These are phyloP conservation scores for Rapana venosa DNA, from an alignment of 2,888 invertebrate species.

Conservation along the genomic window DNA sequence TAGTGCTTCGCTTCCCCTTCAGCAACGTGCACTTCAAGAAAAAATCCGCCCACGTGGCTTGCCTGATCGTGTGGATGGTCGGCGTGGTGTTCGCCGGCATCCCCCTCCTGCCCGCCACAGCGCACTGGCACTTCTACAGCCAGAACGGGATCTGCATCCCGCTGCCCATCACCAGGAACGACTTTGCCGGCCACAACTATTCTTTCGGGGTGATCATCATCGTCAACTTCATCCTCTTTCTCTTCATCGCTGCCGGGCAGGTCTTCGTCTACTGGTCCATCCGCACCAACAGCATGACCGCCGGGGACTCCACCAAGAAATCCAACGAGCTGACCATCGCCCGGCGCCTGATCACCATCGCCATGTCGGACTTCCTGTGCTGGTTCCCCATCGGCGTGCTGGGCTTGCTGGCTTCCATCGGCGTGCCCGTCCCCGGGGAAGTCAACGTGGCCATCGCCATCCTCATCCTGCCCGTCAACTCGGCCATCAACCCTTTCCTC, in stretches of 20 bases:
- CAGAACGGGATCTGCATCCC: slow-evolving; percentile 74
- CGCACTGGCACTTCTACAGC: slow-evolving; percentile 65
- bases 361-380: slow-evolving; percentile 28
- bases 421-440: slow-evolving; percentile 14
- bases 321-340: slow-evolving; percentile 31
- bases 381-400: slow-evolving; percentile 39
- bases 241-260: slow-evolving; percentile 72
- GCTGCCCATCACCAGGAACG: slow-evolving; percentile 73
- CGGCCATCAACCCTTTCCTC: slow-evolving; percentile 41
- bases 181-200: slow-evolving; percentile 76
- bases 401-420: slow-evolving; percentile 30
- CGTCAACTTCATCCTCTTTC: slow-evolving; percentile 71
- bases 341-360: slow-evolving; percentile 32
- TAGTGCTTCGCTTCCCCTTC: slow-evolving; percentile 82
- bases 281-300: slow-evolving; percentile 28
- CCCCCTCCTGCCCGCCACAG: slow-evolving; percentile 66
- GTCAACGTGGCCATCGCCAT: slow-evolving; percentile 31
- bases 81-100: slow-evolving; percentile 66
- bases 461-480: slow-evolving; percentile 41
- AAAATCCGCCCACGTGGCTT: slow-evolving; percentile 58
- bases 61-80: slow-evolving; percentile 63
- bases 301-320: slow-evolving; percentile 12
- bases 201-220: slow-evolving; percentile 72
- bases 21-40: slow-evolving; percentile 63
- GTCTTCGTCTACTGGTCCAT: slow-evolving; percentile 71